These are phyloP conservation scores for Caenorhabditis sp. DNA, from an alignment of 2,888 invertebrate genomes.

Conservation along the genomic window DNA sequence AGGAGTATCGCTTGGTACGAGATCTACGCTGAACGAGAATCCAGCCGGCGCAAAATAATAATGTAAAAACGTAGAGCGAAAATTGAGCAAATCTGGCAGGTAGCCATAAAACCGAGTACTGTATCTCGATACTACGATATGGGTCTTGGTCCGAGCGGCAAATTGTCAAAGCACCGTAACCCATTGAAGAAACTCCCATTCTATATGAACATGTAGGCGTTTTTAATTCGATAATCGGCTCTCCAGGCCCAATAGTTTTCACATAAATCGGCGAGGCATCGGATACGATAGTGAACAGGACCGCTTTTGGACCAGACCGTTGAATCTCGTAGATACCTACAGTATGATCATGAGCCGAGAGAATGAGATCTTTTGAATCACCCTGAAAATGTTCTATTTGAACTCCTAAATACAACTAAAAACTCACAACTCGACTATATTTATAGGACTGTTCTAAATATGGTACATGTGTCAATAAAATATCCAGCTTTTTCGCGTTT, in stretches of 20 bases:
- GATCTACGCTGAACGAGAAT: conserved; percentile 20
- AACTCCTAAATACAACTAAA: not conserved
- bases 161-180: conserved; percentile 78
- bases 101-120: conserved; percentile 46
- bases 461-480: conserved; percentile 34
- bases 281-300: conserved; percentile 14
- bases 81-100: conserved; percentile 44
- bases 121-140: conserved; percentile 14
- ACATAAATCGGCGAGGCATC: conserved; percentile 22
- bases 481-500: conserved; percentile 9
- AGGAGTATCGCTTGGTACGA: conserved; percentile 24
- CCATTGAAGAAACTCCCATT: conserved; percentile 88
- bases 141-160: conserved; percentile 19
- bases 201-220: conserved; percentile 72
- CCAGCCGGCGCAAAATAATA: conserved; percentile 24
- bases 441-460: conserved; percentile 23
- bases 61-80: conserved; percentile 21
- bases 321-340: conserved; percentile 51
- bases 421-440: conserved; percentile 23
- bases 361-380: conserved; percentile 66
- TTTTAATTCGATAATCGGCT: conserved; percentile 43
- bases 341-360: conserved; percentile 74
- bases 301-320: conserved; percentile 19
- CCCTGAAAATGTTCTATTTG: conserved; percentile 17
- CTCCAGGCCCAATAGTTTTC: conserved; percentile 32